Conservation (phyloP, 2,888 invertebrate species). For the Geophilus truncorum region DNA sequence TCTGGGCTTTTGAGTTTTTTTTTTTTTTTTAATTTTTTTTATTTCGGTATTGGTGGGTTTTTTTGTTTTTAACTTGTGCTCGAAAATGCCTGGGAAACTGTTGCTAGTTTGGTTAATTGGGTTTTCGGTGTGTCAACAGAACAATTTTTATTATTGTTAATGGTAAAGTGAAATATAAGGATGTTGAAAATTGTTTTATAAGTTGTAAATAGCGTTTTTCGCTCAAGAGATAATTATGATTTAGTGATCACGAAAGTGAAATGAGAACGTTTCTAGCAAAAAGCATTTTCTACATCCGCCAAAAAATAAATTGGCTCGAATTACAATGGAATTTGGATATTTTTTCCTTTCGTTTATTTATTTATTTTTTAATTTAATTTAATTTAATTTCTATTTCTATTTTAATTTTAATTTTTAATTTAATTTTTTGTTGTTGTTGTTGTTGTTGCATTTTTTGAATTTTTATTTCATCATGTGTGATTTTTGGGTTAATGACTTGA, state of each 20-base stretch:
- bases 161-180: not conserved
- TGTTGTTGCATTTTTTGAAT: too few relatives aligned
- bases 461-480: not conserved
- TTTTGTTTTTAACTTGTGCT: not conserved
- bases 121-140: not conserved
- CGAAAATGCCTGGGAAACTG: conserved; percentile 10
- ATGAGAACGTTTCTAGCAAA: not conserved
- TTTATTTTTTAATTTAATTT: not conserved
- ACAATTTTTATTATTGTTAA: not conserved
- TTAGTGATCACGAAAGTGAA: conserved; percentile 12
- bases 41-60: not conserved
- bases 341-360: not conserved
- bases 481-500: not conserved
- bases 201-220: not conserved
- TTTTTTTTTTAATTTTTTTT: not conserved
- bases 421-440: too few relatives aligned
- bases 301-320: not conserved
- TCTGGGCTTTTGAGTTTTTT: not conserved
- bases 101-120: not conserved
- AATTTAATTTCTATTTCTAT: too few relatives aligned
- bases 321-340: not conserved
- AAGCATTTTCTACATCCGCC: not conserved
- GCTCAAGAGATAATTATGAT: not conserved
- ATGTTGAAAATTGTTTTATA: not conserved
- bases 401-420: too few relatives aligned